Conservation (phyloP, 2,888 invertebrate genomes). For the Sycophila texana region DNA sequence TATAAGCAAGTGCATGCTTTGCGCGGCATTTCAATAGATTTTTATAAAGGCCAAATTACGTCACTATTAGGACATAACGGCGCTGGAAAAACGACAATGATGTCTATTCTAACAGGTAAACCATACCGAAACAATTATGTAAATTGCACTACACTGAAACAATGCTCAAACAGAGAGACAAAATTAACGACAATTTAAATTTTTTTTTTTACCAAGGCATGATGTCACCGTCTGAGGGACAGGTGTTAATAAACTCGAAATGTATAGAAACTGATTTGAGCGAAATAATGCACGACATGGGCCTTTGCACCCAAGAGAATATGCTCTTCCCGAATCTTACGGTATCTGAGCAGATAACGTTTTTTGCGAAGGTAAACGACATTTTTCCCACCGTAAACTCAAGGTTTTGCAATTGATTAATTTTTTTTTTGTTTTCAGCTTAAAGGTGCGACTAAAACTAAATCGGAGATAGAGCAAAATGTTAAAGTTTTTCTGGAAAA, state of each 20-base stretch:
- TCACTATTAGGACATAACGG: constrained; percentile 89
- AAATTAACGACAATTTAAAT: neutral
- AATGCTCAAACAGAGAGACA: too few species aligned
- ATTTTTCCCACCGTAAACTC: neutral
- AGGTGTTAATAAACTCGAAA: constrained; percentile 82
- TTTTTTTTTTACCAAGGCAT: constrained; percentile 74
- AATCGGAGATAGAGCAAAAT: constrained; percentile 76
- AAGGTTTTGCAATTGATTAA: neutral
- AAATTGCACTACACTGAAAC: too few species aligned
- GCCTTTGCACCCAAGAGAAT: constrained; percentile 93
- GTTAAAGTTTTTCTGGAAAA: constrained; percentile 77
- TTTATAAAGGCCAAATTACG: constrained; percentile 92
- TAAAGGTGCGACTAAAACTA: constrained; percentile 57
- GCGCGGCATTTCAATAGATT: constrained; percentile 62
- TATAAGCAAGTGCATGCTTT: constrained; percentile 65
- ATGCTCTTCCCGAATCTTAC: constrained; percentile 88
- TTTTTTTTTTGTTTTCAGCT: constrained; percentile 20
- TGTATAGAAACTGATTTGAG: constrained; percentile 82
- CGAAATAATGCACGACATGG: constrained; percentile 82
- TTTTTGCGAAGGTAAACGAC: constrained; percentile 84
- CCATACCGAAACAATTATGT: neutral
- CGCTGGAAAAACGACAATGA: constrained; percentile 94
- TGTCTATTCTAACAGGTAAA: constrained; percentile 88
- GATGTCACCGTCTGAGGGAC: constrained; percentile 82
- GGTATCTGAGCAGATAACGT: constrained; percentile 86